phyloP scores from a whole-genome alignment of 2,113 vertebrate species.

The Cichladusa arquata region DNA sequence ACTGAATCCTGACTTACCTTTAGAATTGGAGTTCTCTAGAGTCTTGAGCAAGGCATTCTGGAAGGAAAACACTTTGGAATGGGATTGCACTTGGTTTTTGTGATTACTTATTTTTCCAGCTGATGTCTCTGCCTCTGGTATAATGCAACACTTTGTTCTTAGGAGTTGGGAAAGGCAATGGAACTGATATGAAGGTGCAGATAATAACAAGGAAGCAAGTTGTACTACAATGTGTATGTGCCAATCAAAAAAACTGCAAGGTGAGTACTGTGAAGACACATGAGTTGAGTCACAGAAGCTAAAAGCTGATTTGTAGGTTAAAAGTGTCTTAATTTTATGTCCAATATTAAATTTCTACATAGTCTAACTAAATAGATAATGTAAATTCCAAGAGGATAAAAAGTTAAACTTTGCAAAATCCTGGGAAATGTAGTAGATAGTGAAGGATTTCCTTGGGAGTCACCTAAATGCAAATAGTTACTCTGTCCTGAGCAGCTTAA shows the following conservation, averaged over 20 bases:
- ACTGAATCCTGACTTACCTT: background rate
- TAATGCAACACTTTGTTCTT: background rate
- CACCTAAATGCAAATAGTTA: background rate
- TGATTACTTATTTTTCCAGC: background rate
- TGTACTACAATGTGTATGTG: conserved; percentile 82
- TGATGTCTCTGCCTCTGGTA: background rate
- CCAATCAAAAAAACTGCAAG: conserved; percentile 80
- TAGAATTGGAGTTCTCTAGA: background rate
- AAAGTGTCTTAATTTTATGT: background rate
- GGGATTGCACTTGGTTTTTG: background rate
- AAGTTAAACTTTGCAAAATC: background rate
- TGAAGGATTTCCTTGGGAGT: background rate
- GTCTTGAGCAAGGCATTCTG: background rate
- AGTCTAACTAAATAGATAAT: background rate
- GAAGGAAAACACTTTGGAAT: background rate
- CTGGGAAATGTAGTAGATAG: background rate
- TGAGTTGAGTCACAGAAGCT: background rate
- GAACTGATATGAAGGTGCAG: conserved; percentile 85
- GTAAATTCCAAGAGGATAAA: background rate
- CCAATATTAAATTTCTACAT: background rate
- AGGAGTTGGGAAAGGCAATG: conserved; percentile 90
- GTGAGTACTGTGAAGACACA: conserved; percentile 51
- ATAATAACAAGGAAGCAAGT: conserved; percentile 77
- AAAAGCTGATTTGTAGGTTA: background rate
- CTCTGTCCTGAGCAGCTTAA: background rate